Evolutionary conservation across 2,888 invertebrate genomes (phyloP), one percentile per base, ranked within the genome.

Genomic region (Lasioglossum pauxillum): DNA sequence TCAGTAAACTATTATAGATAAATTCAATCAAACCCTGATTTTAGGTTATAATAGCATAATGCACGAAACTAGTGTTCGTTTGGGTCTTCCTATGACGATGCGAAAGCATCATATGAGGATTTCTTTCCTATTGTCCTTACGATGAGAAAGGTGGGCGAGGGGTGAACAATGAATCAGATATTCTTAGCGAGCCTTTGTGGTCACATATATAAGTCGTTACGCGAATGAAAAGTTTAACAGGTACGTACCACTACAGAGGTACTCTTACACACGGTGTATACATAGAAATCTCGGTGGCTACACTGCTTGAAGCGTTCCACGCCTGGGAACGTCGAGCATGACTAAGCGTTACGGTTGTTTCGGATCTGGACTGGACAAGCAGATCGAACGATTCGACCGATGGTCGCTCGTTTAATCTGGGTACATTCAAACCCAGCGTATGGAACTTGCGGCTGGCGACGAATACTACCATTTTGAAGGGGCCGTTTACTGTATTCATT

Each of bases 261-360:
- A 46, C 71, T 64, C 69, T 53, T 81, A 69, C 64, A 75, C 57
- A 14, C 16, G 53, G 72, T 76, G 77, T 77, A 79, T 84, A 46
- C 46, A 73, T 67, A 75, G 77, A 83, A 75, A 74, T 75, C 76
- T 79, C 75, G 81, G 83, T 75, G 89, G 87, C 79, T 83, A 81
- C 78, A 79, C 82, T 80, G 87, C 85, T 90, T 46, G 82, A 78
- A 84, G 89, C 83, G 88, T 76, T 90, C 88, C 84, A 82, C 85
- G 92, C 90, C 90, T 92, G 92, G 89, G 92, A 92, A 92, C 89
- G 90, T 83, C 85, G 90, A 90, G 92, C 89, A 92, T 92, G 92
- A 92, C 92, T 92, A 91, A 92, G 92, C 92, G 90, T 85, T 87
- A 88, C 85, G 89, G 87, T 83, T 87, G 84, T 84, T 88, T 86